Evolutionary conservation across 2,797 vertebrate genomes (phyloP).

Genomic region (Crenuchus spilurus): DNA sequence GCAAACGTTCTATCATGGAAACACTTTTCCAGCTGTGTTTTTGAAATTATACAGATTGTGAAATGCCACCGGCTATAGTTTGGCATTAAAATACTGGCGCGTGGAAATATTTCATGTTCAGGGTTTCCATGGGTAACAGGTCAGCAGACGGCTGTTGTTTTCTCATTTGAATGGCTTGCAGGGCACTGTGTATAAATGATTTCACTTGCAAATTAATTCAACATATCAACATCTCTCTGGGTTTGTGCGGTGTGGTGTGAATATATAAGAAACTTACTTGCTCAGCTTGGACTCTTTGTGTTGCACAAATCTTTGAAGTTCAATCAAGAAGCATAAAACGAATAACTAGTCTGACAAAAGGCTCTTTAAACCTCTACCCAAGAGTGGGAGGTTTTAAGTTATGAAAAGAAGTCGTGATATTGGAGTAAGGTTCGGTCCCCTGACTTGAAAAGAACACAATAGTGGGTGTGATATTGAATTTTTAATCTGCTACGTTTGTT

Average conservation of each 20-base stretch:
- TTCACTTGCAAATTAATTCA: conserved; percentile 16
- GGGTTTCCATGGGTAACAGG: conserved; percentile 25
- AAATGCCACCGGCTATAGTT: conserved; percentile 12
- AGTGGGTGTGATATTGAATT: no score
- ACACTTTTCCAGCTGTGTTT: not conserved
- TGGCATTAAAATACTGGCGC: conserved; percentile 19
- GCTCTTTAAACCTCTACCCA: no score
- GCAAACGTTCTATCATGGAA: not conserved
- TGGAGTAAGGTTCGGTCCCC: no score
- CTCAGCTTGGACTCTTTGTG: no score
- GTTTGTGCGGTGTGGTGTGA: not conserved
- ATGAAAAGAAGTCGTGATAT: no score
- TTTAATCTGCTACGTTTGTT: no score
- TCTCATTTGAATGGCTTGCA: conserved; percentile 18
- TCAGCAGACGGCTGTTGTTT: conserved; percentile 21
- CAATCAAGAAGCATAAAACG: no score
- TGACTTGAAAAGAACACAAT: no score
- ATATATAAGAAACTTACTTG: not conserved
- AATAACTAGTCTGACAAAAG: no score
- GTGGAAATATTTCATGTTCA: conserved; percentile 28
- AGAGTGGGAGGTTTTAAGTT: no score
- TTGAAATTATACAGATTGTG: conserved; percentile 13
- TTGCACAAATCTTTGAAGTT: no score
- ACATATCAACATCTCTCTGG: not conserved
- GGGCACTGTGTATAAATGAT: conserved; percentile 18